Evolutionary conservation across 2,797 vertebrate genomes (phyloP).

Genomic region (Limnodromus scolopaceus): DNA sequence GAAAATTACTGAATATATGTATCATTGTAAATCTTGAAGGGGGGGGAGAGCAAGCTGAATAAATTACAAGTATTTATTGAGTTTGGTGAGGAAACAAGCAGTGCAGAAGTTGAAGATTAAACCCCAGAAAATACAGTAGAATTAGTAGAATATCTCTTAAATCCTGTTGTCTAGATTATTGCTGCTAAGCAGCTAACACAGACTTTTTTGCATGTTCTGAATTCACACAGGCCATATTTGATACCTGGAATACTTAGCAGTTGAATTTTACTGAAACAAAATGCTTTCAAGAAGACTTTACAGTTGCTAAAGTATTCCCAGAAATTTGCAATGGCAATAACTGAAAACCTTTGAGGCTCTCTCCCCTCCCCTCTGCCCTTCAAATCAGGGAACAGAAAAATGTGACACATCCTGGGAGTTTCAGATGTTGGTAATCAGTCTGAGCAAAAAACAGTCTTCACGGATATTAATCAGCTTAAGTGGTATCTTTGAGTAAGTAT

Average conservation of each 20-base stretch:
- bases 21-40: background rate
- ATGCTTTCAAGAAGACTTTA: background rate
- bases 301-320: background rate
- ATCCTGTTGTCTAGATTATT: background rate
- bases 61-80: background rate
- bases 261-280: background rate
- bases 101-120: background rate
- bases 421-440: background rate
- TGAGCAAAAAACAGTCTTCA: background rate
- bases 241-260: background rate
- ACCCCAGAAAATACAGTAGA: background rate
- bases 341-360: background rate
- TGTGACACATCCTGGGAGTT: background rate
- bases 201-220: background rate
- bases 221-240: background rate
- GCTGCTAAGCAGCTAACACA: background rate
- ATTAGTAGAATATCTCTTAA: background rate
- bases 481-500: background rate
- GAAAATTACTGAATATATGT: slow-evolving; percentile 21
- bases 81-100: background rate
- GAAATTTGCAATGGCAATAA: background rate
- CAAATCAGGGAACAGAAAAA: slow-evolving; percentile 13
- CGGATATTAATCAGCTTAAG: background rate
- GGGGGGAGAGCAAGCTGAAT: background rate
- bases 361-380: background rate